A percentile compares a stretch with the other conserved stretches of the same genome.
Conservation (phyloP, 2,888 invertebrate species). For the Macaria notata region DNA sequence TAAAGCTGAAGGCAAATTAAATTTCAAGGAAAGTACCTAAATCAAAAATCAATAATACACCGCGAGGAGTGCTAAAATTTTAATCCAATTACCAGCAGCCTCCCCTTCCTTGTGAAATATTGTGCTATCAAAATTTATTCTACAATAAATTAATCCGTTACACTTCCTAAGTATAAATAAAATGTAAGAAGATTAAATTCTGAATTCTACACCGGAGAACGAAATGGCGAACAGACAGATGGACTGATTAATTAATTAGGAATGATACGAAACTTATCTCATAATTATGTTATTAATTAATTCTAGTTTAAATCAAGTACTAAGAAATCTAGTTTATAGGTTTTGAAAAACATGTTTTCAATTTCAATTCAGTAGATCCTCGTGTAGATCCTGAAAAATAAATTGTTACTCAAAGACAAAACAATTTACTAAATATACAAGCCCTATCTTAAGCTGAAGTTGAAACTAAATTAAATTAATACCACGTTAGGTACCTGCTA, state of each 20-base stretch:
- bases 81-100: slow-evolving; percentile 69
- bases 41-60: slow-evolving; percentile 60
- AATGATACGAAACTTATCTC: no score
- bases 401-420: no score
- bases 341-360: no score
- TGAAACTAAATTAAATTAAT: not conserved
- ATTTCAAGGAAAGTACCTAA: slow-evolving; percentile 36
- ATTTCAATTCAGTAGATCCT: no score
- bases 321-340: no score
- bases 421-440: no score
- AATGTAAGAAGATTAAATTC: not conserved
- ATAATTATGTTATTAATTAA: no score
- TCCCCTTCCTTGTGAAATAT: slow-evolving; percentile 58
- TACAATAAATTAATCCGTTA: slow-evolving; percentile 58
- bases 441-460: not conserved
- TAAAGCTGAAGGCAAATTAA: no score
- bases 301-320: no score
- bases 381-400: no score
- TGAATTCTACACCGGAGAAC: slow-evolving; percentile 5
- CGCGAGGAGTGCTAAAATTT: slow-evolving; percentile 65
- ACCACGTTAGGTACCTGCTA: not conserved
- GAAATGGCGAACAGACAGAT: not conserved
- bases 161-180: not conserved
- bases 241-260: no score
- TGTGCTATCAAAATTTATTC: slow-evolving; percentile 66